Conservation (phyloP, 2,113 vertebrate genomes). For the Leptodactylus fuscus region DNA sequence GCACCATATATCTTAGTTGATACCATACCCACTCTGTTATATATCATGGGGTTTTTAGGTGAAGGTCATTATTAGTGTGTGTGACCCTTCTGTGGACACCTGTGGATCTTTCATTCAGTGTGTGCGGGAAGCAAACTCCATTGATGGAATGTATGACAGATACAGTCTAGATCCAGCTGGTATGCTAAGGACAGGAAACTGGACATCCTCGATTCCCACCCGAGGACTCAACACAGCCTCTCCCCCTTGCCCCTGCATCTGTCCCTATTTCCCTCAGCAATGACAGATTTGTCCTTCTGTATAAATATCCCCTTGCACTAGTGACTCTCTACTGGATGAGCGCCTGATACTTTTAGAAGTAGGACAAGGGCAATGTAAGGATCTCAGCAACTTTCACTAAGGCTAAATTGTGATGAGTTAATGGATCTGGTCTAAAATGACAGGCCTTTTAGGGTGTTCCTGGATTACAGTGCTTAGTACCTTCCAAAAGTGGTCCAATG, state of each 20-base stretch:
- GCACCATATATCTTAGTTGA: too few species aligned
- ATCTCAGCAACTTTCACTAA: too few species aligned
- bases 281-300: constrained; percentile 33
- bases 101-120: not conserved
- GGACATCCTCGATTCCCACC: constrained; percentile 12
- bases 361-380: too few species aligned
- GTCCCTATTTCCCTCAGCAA: constrained; percentile 28
- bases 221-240: not conserved
- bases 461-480: too few species aligned
- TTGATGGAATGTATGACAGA: constrained; percentile 18
- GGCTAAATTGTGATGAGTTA: too few species aligned
- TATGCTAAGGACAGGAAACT: constrained; percentile 36
- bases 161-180: constrained; percentile 30
- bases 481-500: too few species aligned
- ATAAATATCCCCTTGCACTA: not conserved
- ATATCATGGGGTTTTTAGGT: not conserved
- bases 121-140: not conserved
- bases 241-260: constrained; percentile 27
- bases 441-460: too few species aligned
- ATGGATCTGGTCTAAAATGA: too few species aligned
- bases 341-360: too few species aligned
- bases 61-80: not conserved
- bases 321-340: too few species aligned
- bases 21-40: not conserved
- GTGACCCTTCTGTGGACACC: not conserved